Evolutionary conservation across 2,888 invertebrate genomes (phyloP).

Genomic region (Mactromeris polynyma): DNA sequence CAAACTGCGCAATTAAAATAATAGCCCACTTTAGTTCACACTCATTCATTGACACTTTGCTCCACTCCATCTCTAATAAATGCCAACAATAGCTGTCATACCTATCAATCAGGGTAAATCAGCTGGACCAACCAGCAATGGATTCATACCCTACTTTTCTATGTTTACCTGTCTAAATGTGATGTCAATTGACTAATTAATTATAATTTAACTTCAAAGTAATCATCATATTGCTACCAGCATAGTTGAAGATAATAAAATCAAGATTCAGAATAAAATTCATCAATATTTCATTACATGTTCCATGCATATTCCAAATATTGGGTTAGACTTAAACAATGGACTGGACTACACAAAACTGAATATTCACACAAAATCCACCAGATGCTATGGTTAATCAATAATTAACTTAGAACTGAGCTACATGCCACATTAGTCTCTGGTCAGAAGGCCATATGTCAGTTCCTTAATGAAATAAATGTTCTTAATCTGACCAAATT

Average conservation of each 20-base stretch:
- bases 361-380: not conserved
- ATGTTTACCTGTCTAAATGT: not conserved
- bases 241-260: not conserved
- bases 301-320: slow-evolving; percentile 8
- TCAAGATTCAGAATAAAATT: not conserved
- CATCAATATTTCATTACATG: not conserved
- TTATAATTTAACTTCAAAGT: not conserved
- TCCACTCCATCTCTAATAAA: not conserved
- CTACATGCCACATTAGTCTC: not conserved
- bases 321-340: not conserved
- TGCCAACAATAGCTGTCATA: slow-evolving; percentile 7
- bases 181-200: not conserved
- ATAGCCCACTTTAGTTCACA: slow-evolving; percentile 4
- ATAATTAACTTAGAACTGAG: not conserved
- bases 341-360: not conserved
- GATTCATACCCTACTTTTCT: not conserved
- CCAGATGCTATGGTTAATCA: not conserved
- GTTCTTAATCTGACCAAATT: slow-evolving; percentile 13
- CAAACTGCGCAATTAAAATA: slow-evolving; percentile 9
- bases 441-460: slow-evolving; percentile 15
- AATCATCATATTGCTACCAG: not conserved
- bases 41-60: not conserved
- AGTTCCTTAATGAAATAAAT: not conserved
- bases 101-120: not conserved
- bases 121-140: not conserved